Conservation (phyloP, 1,140 invertebrate species). For the Kradibia gibbosae region DNA sequence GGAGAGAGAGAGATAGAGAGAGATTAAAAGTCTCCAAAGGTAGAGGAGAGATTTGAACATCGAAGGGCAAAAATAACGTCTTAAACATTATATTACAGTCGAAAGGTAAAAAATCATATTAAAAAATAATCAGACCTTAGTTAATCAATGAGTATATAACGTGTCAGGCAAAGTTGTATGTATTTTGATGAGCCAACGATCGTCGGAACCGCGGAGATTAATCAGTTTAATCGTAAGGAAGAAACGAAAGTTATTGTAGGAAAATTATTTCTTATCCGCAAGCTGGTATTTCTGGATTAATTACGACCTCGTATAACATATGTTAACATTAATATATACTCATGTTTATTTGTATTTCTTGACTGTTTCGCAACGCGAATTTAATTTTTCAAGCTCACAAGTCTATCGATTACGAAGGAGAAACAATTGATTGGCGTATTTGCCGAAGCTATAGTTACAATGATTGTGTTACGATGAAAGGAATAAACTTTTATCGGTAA, state of each 20-base stretch:
- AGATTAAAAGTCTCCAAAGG: too few species aligned
- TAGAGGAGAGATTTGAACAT: neutral
- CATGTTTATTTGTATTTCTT: neutral
- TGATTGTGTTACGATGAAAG: too few species aligned
- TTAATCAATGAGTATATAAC: constrained; percentile 37
- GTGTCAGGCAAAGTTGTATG: neutral
- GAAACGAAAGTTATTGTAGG: constrained; percentile 30
- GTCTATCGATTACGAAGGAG: neutral
- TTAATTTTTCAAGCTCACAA: neutral
- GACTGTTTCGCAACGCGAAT: neutral
- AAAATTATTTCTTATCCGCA: constrained; percentile 38
- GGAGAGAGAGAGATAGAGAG: neutral
- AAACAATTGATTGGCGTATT: neutral
- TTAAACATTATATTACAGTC: neutral
- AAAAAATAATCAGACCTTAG: constrained; percentile 42
- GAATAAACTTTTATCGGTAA: too few species aligned
- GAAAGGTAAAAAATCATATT: constrained; percentile 31
- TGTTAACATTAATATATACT: constrained; percentile 19
- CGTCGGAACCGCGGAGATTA: constrained; percentile 20
- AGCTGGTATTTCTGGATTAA: constrained; percentile 32
- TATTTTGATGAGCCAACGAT: constrained; percentile 31
- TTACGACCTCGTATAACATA: neutral
- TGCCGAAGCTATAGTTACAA: too few species aligned
- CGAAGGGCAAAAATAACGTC: neutral
- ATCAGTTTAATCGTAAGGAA: constrained; percentile 36